Base-by-base conservation (phyloP, 2,888 invertebrate genomes). In the Drosophila colorata region DNA sequence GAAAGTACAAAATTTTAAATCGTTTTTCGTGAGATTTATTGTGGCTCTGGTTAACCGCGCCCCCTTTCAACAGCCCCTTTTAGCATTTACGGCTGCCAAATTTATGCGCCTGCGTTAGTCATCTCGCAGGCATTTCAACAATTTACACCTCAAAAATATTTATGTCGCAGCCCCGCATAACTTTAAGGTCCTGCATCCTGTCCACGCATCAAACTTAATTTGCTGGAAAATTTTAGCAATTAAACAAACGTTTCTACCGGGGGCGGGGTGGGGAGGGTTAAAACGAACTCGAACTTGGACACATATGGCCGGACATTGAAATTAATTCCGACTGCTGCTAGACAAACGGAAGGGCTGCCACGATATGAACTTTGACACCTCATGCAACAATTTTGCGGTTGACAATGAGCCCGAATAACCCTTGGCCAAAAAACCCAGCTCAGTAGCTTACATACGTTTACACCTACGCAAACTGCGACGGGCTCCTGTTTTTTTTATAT, bases 11-110 rank as follows among this genome's bases (percentile, higher is more conserved):
- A 72, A 88, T 88, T 80, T 83, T 81, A 87, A 91, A 90, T 90
- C 90, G 90, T 91, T 91, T 90, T 88, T 80, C 86, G 87, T 83
- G 90, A 91, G 91, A 91, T 91, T 91, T 91, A 91, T 91, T 90
- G 90, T 91, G 89, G 90, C 86, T 78, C 82, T 83, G 91, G 91
- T 91, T 90, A 91, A 91, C 91, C 91, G 77, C 70, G 49, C 56
- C 40, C 4, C 23, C 31, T 2, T 28, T 14, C 2, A 41, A 3
- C 31, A 20, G 25, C 58, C 64, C 57, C 6, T n/a, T 13, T 28
- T 1, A 28, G 28, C 6, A 1, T 46, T 48, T 49, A 20, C 9
- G 37, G 70, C 77, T 64, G 69, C 69, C 69, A 71, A 87, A 84
- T 84, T 82, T 84, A 87, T 85, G 82, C 70, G 53, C 60, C 67